phyloP scores from a whole-genome alignment of 2,797 vertebrate species.

The Brachyalestes nurse region DNA sequence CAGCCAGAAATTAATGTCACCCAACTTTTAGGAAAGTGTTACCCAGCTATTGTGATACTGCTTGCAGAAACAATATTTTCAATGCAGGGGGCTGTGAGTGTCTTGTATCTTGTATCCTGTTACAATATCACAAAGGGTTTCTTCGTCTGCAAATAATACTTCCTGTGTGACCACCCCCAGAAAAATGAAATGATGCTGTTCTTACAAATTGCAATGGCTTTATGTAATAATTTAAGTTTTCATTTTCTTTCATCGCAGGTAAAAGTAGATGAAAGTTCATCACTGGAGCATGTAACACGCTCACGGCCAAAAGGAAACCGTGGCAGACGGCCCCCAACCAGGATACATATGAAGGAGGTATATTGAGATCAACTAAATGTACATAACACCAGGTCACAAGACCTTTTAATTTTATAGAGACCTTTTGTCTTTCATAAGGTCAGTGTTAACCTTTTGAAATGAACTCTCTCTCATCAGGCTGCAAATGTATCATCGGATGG shows the following conservation, averaged over 20 bases:
- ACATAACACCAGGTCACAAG: background rate
- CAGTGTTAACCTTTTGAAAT: background rate
- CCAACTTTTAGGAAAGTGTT: no score
- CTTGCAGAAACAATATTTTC: no score
- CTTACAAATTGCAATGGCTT: no score
- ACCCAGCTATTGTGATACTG: no score
- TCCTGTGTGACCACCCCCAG: no score
- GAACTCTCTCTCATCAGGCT: slow-evolving; percentile 73
- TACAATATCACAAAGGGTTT: no score
- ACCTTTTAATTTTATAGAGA: background rate
- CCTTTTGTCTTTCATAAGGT: background rate
- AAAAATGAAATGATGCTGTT: no score
- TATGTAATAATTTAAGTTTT: background rate
- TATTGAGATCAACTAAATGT: background rate
- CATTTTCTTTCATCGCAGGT: slow-evolving; percentile 75
- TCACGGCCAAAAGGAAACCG: slow-evolving; percentile 85
- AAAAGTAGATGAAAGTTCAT: slow-evolving; percentile 84
- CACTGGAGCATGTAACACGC: slow-evolving; percentile 91
- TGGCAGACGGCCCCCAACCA: slow-evolving; percentile 88
- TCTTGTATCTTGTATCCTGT: no score
- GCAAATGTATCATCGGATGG: slow-evolving; percentile 86
- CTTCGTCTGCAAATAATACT: no score
- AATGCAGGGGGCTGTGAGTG: no score
- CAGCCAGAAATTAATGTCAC: no score
- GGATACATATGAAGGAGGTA: slow-evolving; percentile 94